Conservation (phyloP, 1,140 invertebrate species). For the Lordiphosa clarofinis region DNA sequence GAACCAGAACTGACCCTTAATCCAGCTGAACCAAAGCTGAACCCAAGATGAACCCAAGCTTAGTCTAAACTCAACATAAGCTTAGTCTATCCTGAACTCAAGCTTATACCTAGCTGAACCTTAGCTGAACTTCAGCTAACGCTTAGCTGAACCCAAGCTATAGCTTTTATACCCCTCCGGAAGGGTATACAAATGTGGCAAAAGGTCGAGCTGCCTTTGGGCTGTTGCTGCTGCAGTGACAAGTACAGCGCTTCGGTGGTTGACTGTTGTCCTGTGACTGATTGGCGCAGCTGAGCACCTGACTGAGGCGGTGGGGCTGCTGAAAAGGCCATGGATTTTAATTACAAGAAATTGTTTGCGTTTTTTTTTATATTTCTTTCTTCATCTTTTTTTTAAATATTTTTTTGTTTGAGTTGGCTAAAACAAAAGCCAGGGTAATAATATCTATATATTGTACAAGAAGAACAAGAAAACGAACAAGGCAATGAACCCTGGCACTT, state of each 20-base stretch:
- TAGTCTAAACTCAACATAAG: no score
- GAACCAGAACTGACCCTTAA: no score
- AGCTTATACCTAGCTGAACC: no score
- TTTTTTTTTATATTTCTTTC: constrained; percentile 33
- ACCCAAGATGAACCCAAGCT: no score
- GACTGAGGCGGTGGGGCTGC: constrained; percentile 50
- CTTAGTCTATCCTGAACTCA: no score
- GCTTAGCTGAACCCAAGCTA: constrained; percentile 4
- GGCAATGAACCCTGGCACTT: constrained; percentile 12
- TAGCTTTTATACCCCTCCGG: constrained; percentile 5
- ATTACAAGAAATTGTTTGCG: constrained; percentile 75
- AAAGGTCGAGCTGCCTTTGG: constrained; percentile 14
- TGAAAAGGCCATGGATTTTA: constrained; percentile 75
- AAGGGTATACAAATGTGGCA: constrained; percentile 4
- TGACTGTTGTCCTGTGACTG: constrained; percentile 72
- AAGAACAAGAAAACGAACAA: neutral
- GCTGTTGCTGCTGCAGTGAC: constrained; percentile 53
- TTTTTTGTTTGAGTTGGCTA: constrained; percentile 9
- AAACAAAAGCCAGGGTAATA: constrained; percentile 40
- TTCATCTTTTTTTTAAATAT: neutral
- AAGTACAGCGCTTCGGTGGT: constrained; percentile 63
- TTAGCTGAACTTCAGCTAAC: no score
- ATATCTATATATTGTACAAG: constrained; percentile 13
- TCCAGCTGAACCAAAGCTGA: no score
- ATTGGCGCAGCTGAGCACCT: constrained; percentile 74